Conservation (phyloP, 2,797 vertebrate species). For the Vespertilio murinus region DNA sequence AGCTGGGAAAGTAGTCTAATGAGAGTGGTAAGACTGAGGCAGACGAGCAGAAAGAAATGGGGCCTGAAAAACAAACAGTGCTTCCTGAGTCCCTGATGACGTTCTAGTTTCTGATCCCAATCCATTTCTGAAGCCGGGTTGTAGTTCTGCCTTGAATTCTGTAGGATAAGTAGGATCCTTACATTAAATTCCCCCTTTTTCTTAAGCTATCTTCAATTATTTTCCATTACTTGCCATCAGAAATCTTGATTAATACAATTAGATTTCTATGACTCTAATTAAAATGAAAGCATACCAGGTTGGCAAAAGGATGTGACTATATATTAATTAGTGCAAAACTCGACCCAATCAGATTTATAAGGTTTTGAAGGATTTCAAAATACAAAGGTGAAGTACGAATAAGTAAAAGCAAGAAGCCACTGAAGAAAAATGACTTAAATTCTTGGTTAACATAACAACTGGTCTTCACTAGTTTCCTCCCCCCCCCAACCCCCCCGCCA, state of each 20-base stretch:
- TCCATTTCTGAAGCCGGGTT: background rate
- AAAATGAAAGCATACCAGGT: background rate
- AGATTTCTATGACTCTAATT: background rate
- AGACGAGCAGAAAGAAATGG: background rate
- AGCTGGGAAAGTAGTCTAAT: background rate
- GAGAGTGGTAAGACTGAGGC: background rate
- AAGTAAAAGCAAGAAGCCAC: background rate
- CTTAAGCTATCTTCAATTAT: slow-evolving; percentile 35
- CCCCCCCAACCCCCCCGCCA: too few relatives aligned
- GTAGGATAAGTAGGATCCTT: background rate
- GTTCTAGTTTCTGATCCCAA: background rate
- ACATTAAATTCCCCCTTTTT: background rate
- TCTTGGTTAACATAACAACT: slow-evolving; percentile 42
- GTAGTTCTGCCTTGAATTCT: background rate
- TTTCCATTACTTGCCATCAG: slow-evolving; percentile 42
- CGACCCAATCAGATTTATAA: background rate
- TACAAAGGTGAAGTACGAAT: slow-evolving; percentile 11
- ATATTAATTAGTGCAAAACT: slow-evolving; percentile 23
- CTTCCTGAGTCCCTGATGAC: background rate
- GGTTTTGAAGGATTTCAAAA: slow-evolving; percentile 30
- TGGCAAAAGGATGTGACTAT: slow-evolving; percentile 9
- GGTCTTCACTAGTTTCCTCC: slow-evolving; percentile 2
- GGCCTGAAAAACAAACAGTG: background rate
- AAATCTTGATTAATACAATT: slow-evolving; percentile 21
- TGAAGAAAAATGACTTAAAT: slow-evolving; percentile 18